Evolutionary conservation across 2,888 invertebrate genomes (phyloP).

Genomic region (Sthenelais limicola): DNA sequence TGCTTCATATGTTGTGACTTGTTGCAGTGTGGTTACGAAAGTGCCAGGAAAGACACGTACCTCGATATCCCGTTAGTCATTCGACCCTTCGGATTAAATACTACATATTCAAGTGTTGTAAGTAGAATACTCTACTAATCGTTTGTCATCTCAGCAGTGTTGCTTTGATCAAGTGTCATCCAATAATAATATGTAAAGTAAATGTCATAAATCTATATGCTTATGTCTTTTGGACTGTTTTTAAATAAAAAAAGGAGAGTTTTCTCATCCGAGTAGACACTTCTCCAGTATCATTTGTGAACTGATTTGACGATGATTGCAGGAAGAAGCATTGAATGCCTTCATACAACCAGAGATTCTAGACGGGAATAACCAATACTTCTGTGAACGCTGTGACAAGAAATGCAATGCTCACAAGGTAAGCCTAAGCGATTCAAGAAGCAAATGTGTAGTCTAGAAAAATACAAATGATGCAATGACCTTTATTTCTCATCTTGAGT

Average conservation of each 20-base stretch:
- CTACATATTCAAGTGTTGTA: conserved; percentile 84
- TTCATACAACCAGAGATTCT: conserved; percentile 89
- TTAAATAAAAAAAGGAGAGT: neutral
- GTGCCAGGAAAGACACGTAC: conserved; percentile 86
- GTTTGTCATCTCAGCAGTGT: neutral
- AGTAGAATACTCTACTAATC: conserved; percentile 58
- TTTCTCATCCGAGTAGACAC: too few species aligned
- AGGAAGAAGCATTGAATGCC: conserved; percentile 86
- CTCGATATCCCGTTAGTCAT: conserved; percentile 90
- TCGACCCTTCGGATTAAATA: conserved; percentile 84
- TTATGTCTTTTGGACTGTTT: neutral
- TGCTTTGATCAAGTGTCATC: too few species aligned
- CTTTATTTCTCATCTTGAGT: neutral
- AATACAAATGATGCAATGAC: neutral
- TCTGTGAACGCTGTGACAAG: conserved; percentile 87
- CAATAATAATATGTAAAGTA: too few species aligned
- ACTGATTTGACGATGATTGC: conserved; percentile 58
- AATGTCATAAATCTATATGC: too few species aligned
- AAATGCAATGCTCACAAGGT: conserved; percentile 90
- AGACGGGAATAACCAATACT: conserved; percentile 88
- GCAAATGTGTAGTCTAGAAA: neutral
- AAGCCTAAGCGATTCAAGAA: conserved; percentile 7
- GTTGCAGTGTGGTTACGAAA: conserved; percentile 82
- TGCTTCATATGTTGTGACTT: too few species aligned
- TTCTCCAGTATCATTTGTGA: neutral